phyloP scores from a whole-genome alignment of 2,797 vertebrate species.

The Gorsachius magnificus region DNA sequence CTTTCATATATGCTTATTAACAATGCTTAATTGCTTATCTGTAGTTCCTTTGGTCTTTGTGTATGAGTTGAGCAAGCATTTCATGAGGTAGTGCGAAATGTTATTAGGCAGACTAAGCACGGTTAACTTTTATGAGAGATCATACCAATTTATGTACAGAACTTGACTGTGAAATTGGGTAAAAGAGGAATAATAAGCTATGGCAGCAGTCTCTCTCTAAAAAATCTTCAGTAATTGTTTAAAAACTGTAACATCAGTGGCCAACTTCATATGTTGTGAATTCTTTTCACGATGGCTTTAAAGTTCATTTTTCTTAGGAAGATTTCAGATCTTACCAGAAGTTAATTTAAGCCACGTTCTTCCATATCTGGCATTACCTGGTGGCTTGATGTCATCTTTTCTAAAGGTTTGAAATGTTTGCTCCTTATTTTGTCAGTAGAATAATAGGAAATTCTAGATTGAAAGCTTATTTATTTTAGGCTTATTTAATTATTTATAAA shows the following conservation, averaged over 20 bases:
- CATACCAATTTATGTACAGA: neutral
- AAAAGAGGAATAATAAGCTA: neutral
- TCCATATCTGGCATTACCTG: neutral
- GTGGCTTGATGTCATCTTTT: conserved; percentile 15
- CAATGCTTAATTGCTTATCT: neutral
- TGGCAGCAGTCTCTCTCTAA: neutral
- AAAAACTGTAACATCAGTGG: neutral
- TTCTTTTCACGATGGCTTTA: conserved; percentile 12
- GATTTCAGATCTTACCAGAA: conserved; percentile 2
- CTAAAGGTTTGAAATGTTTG: conserved; percentile 8
- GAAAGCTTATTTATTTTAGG: neutral
- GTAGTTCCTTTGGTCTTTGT: neutral
- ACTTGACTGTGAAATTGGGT: neutral
- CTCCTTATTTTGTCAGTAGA: neutral
- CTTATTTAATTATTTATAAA: neutral
- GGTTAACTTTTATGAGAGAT: neutral
- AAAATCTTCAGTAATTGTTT: neutral
- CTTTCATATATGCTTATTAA: neutral
- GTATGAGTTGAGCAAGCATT: neutral
- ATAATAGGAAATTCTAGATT: neutral
- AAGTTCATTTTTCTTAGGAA: neutral
- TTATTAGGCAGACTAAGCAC: neutral
- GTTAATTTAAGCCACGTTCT: conserved; percentile 22
- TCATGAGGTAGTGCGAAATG: neutral
- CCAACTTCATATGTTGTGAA: neutral